Conservation (phyloP, 1,140 invertebrate species). For the Cyphomyrmex costatus region DNA sequence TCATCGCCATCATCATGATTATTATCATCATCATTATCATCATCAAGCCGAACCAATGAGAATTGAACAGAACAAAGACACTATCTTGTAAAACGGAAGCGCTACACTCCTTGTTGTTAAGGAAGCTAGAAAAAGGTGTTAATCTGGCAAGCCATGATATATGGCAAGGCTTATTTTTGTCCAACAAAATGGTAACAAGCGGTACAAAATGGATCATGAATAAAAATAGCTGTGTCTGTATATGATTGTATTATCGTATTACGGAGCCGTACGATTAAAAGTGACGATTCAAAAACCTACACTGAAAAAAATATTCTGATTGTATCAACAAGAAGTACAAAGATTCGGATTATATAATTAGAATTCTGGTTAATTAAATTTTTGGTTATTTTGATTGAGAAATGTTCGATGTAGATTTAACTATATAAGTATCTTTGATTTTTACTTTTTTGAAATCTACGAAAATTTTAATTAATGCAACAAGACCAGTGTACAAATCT, state of each 20-base stretch:
- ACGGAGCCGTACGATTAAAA: slow-evolving; percentile 58
- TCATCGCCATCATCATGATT: slow-evolving; percentile 12
- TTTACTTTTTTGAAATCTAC: too few species aligned
- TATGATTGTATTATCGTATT: slow-evolving; percentile 23
- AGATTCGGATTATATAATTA: too few species aligned
- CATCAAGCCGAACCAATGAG: slow-evolving; percentile 85
- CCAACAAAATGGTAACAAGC: slow-evolving; percentile 60
- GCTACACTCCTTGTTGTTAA: slow-evolving; percentile 66
- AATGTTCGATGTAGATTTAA: too few species aligned
- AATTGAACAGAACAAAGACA: slow-evolving; percentile 84
- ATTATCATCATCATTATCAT: slow-evolving; percentile 51
- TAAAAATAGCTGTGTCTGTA: slow-evolving; percentile 31
- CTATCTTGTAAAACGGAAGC: slow-evolving; percentile 80
- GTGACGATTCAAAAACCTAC: neutral
- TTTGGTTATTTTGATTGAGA: too few species aligned
- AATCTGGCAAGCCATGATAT: slow-evolving; percentile 64
- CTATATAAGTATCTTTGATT: too few species aligned
- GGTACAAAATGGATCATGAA: slow-evolving; percentile 34
- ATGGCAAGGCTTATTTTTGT: slow-evolving; percentile 53
- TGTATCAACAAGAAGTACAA: too few species aligned
- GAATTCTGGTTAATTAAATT: too few species aligned
- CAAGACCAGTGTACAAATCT: neutral
- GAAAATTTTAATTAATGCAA: too few species aligned
- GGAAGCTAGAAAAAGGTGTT: slow-evolving; percentile 66
- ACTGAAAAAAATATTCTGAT: too few species aligned